Evolutionary conservation across 2,113 vertebrate species (phyloP), one percentile per base, ranked within the genome.

Genomic region (Tychaedon coryphoeus): DNA sequence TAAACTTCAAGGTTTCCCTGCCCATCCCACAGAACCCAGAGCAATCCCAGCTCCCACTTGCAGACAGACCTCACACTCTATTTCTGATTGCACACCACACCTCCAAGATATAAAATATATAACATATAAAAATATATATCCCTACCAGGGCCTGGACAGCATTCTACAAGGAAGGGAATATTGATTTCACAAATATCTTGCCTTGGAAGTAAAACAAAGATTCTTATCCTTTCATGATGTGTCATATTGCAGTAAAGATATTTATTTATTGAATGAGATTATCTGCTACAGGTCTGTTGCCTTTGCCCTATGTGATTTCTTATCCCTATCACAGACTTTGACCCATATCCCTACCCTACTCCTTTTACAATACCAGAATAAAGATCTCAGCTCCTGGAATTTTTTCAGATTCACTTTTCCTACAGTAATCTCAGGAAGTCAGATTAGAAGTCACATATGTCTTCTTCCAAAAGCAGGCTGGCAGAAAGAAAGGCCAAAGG

Each of bases 301-400:
- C 91, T 88, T 96, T 95, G 92, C 82, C 88, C 91, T 74, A 0
- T 4, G 40, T 9, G 12, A 66, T 83, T 77, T 84, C 81, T 91
- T 84, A 71, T 62, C 90, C 58, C 67, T 90, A 50, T 54, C 64
- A 45, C 75, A 93, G 90, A 91, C 92, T 86, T 96, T 93, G 80
- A 66, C 62, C 81, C 4, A 3, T 43, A 54, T 53, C 28, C 19
- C 53, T 78, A 9, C 47, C 47, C 92, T 80, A 26, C 25, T n/a
- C 19, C 36, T 51, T 90, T 75, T 53, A 61, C 40, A 69, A 33
- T 19, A 29, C 47, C 38, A 11, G 74, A 89, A 78, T 57, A 88
- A 90, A 88, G 29, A 76, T 18, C 10, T 60, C 14, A 2, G 70
- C 57, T 92, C 36, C 74, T 3, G 9, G 23, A 61, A 31, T n/a